A percentile compares a stretch with the other conserved stretches of the same genome.
Evolutionary conservation across 2,797 vertebrate species (phyloP).

Genomic region (Cynodonichthys magdalenae): DNA sequence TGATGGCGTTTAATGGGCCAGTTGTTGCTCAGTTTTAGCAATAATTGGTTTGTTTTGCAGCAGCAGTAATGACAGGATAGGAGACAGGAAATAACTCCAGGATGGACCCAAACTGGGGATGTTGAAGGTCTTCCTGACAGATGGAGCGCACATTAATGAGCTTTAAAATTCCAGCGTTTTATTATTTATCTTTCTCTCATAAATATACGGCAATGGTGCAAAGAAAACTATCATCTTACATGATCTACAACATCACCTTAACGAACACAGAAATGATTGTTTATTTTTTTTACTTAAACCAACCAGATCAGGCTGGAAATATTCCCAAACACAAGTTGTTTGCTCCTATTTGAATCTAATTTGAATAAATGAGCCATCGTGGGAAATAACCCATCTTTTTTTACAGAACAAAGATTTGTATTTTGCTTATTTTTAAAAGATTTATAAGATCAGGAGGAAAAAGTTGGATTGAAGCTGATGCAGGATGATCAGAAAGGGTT

Average conservation of each 20-base stretch:
- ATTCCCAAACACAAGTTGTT: neutral
- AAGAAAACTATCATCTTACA: neutral
- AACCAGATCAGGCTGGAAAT: slow-evolving; percentile 4
- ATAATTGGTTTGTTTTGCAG: slow-evolving; percentile 1
- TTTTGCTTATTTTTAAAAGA: neutral
- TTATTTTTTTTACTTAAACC: slow-evolving; percentile 4
- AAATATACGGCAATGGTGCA: neutral
- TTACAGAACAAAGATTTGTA: neutral
- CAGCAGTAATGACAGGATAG: slow-evolving; percentile 10
- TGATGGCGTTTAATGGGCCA: neutral
- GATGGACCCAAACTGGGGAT: slow-evolving; percentile 5
- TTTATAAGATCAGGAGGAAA: neutral
- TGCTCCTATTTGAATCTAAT: neutral
- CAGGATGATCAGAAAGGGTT: neutral
- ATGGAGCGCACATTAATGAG: no score
- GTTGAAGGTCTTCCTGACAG: neutral
- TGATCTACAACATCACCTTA: neutral
- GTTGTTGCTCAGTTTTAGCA: neutral
- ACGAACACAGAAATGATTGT: slow-evolving; percentile 2
- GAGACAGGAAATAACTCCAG: slow-evolving; percentile 12
- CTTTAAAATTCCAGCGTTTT: no score
- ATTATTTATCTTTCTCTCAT: neutral
- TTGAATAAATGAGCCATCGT: neutral
- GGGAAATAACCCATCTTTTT: neutral
- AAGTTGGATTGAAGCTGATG: neutral